Percentiles rank a stretch among this genome's conserved stretches.
Evolutionary conservation across 2,113 vertebrate species (phyloP).

Genomic region (Dipodomys stephensi): DNA sequence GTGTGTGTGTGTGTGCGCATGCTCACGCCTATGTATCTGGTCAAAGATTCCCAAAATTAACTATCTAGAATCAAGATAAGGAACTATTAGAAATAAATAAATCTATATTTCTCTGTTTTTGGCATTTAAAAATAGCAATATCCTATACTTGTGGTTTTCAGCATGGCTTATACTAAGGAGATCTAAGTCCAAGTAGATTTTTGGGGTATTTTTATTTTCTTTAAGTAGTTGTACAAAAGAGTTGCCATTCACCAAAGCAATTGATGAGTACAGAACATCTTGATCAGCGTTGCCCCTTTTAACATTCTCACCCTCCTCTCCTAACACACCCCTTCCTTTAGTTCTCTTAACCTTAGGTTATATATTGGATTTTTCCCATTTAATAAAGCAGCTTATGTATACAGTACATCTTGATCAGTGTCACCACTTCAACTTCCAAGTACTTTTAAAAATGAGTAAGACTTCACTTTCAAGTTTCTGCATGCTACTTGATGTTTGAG

Average conservation of each 20-base stretch:
- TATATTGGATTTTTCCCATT: too few species aligned
- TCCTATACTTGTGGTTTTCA: background rate
- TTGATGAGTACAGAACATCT: too few species aligned
- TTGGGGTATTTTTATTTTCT: too few species aligned
- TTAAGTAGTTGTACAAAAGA: too few species aligned
- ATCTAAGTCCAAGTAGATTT: background rate
- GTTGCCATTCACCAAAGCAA: too few species aligned
- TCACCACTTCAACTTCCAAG: background rate
- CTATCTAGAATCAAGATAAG: background rate
- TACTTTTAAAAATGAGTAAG: slow-evolving; percentile 41
- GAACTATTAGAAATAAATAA: background rate
- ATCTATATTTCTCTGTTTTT: background rate
- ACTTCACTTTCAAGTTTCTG: background rate
- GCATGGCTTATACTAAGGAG: background rate
- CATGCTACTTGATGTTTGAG: background rate
- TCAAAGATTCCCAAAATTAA: background rate
- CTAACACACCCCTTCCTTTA: too few species aligned
- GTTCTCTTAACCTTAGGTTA: too few species aligned
- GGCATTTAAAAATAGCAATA: background rate
- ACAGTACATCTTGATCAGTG: too few species aligned
- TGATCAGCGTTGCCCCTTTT: too few species aligned
- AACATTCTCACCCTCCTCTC: too few species aligned
- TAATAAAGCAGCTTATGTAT: too few species aligned
- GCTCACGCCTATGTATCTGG: background rate
- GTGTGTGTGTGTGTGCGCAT: too few species aligned